Base-by-base conservation (phyloP, 1,140 invertebrate genomes). In the Vanessa atalanta region DNA sequence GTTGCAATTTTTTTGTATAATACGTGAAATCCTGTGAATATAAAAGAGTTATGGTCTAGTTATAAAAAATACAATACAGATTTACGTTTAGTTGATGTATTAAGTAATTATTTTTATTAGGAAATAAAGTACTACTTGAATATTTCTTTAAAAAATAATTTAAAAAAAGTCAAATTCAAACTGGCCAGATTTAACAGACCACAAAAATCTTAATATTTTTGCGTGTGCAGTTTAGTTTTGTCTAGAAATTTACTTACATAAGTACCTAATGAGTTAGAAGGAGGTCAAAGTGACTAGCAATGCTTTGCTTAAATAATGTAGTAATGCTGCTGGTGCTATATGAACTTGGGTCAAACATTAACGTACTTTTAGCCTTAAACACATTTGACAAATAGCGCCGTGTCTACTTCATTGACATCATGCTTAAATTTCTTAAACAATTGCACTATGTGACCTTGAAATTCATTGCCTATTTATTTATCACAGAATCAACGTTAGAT, bases 391-490 rank as follows among this genome's bases (percentile, higher is more conserved):
- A 61, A 61, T 61, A 61, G 57, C 57, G 31, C 15, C 57, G 57
- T 61, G 57, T 37, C 57, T 61, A 61, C 57, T 26, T 61, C 57
- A 61, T 61, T 61, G 47, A 63, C 71, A 63, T 12, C 51, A 50
- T 57, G 13, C 43, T 65, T 60, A 61, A 73, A 57, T 60, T 70
- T 69, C 66, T 70, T 61, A 67, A 70, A 47, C 47, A 73, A 68
- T 65, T 70, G 51, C 60, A 70, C 47, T 70, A 47, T 70, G 48
- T 74, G 23, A 74, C 57, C 68, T 69, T 74, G 51, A n/a, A 31
- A 31, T 61, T 14, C 51, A 63, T 73, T 53, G 53, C 31, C 63
- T 43, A 43, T 43, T 43, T 43, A 43, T n/a, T 64, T 68, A 70
- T 60, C 60, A 26, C 26, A 57, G 15, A 63, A 68, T 67, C 72